Base-by-base conservation (phyloP, 2,113 vertebrate genomes). In the Ictalurus punctatus region DNA sequence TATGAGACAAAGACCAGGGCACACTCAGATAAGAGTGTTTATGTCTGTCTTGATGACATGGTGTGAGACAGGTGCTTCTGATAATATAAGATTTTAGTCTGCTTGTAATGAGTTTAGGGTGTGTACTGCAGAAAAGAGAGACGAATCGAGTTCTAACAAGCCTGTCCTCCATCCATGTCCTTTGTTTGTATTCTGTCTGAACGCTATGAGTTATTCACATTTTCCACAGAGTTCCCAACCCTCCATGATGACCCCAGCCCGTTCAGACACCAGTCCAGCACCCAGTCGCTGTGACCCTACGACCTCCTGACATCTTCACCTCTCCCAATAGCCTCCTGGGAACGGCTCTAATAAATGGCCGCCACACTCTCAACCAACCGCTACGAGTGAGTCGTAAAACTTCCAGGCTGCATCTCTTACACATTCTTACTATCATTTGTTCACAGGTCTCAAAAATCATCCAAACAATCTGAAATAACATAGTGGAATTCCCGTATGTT, bases 221-320 rank as follows among this genome's bases (percentile, higher is more conserved):
- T 30, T 54, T 54, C 6, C 25, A n/a, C 13, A 79, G 74, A 79
- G 44, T 6, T 80, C 48, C 78, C 56, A 74, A 88, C 74, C 73
- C 8, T 90, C 58, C 90, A 90, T 74, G 14, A 8, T 90, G 90
- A 94, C 89, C 2, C 44, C 44, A 6, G 6, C 44, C 90, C 90
- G 5, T 5, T 4, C 40, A 89, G 79, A 83, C 91, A 74, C 91
- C 87, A 71, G 73, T 88, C 89, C 63, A 13, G 82, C 85, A 91
- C 89, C 54, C 78, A 80, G 48, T 84, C 88, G 91, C 25, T 0
- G 34, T 92, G 94, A 94, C 92, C 93, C 89, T 0, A 8, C 52
- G 91, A 95, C 93, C 94, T 87, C 89, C 80, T 92, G 93, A 95
- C 95, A 94, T 93, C 92, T 93, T 90, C 85, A 88, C 84, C 65